Evolutionary conservation across 2,797 vertebrate species (phyloP).

Genomic region (Odontamblyopus rebecca): DNA sequence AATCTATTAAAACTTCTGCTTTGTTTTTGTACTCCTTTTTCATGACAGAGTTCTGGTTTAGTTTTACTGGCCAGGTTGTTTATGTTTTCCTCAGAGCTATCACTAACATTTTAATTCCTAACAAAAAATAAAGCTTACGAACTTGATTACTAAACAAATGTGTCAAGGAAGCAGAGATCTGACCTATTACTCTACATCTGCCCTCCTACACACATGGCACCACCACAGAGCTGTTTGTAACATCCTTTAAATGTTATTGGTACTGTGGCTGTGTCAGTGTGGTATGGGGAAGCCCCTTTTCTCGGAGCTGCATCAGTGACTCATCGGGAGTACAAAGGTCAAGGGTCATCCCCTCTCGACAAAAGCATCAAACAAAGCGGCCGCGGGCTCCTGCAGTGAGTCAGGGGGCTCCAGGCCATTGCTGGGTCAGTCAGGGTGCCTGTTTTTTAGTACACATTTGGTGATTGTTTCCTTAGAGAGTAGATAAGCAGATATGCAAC

Average conservation of each 20-base stretch:
- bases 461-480: conserved; percentile 64
- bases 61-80: no score
- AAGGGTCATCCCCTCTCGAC: conserved; percentile 69
- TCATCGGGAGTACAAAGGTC: conserved; percentile 67
- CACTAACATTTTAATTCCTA: no score
- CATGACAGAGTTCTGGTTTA: no score
- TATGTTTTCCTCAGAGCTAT: no score
- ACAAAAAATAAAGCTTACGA: background rate
- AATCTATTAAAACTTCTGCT: no score
- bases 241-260: conserved; percentile 67
- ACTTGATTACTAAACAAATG: background rate
- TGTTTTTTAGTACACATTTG: conserved; percentile 21
- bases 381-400: conserved; percentile 49
- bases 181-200: conserved; percentile 26
- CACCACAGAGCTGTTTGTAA: conserved; percentile 42
- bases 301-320: conserved; percentile 48
- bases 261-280: conserved; percentile 27
- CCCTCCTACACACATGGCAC: conserved; percentile 19
- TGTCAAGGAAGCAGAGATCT: conserved; percentile 14
- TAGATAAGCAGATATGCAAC: conserved; percentile 45
- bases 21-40: no score
- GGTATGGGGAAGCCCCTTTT: conserved; percentile 54
- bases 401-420: conserved; percentile 51
- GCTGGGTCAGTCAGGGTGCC: background rate
- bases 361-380: conserved; percentile 66